Base-by-base conservation (phyloP, 2,888 invertebrate species). In the Eupithecia vulgata region DNA sequence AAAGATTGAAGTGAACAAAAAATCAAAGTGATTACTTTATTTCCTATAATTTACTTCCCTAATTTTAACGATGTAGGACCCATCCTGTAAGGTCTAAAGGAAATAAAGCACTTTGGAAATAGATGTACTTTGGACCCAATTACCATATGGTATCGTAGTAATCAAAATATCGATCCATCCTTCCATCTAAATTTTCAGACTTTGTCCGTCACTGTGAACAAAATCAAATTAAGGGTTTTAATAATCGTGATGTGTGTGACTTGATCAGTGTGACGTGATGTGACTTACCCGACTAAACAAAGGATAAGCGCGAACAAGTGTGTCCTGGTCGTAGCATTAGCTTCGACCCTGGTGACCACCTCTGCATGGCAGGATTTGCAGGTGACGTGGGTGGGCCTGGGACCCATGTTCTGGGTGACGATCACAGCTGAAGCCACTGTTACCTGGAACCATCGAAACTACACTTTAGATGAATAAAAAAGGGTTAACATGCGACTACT, bases 231-330 rank as follows among this genome's bases (percentile, higher is more conserved):
- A n/a, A n/a, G n/a, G n/a, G n/a, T n/a, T n/a, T n/a, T 37, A 7
- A 37, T 1, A 37, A 42, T 42, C 8, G 45, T 48, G 48, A 48
- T n/a, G 10, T 21, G 21, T 5, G n/a, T 45, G n/a, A 25, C 5
- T 21, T 57, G 35, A 37, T 8, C 30, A 30, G 30, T 30, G 30
- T 45, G n/a, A 25, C 5, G 57, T 57, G 35, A 37, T 8, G 34
- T 5, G 37, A 84, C 89, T 85, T 81, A 92, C 92, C 87, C 88
- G 21, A 91, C 3, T n/a, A 91, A 37, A 79, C 95, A 95, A 17
- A 95, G 85, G 0, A 95, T 66, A 12, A 92, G 75, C 7, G 95
- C 95, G 75, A 94, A 90, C 13, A 95, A 80, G 84, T 95, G 95
- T 0, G 95, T 95, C 70, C 90, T 92, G 8, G 91, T 89, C 0